phyloP scores from a whole-genome alignment of 2,797 vertebrate species.

The Rallus crepitans region DNA sequence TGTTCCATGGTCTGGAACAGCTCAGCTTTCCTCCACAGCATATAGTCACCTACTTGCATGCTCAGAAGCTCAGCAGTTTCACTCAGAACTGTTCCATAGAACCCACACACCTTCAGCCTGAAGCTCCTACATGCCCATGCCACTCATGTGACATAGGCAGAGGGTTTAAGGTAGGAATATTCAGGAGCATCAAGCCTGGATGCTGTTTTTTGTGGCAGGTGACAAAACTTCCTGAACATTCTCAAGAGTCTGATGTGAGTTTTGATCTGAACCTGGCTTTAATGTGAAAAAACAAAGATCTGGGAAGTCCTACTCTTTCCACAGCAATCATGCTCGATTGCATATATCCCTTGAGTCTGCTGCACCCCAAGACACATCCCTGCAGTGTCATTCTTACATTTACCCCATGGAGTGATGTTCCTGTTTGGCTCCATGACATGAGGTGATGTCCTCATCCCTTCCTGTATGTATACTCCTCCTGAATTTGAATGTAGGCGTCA shows the following conservation, averaged over 20 bases:
- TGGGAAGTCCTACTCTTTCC: neutral
- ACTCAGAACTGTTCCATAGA: neutral
- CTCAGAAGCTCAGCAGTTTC: neutral
- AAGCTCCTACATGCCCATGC: neutral
- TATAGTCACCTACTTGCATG: neutral
- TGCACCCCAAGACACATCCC: rapidly evolving
- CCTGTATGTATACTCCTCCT: neutral
- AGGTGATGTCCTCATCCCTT: neutral
- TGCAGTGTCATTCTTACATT: neutral
- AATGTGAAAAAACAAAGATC: neutral
- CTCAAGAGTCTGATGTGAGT: neutral
- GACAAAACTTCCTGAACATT: neutral
- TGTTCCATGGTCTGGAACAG: neutral
- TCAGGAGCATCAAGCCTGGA: neutral
- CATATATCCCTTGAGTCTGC: rapidly evolving
- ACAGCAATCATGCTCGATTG: rapidly evolving
- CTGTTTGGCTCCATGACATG: neutral
- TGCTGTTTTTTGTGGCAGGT: neutral
- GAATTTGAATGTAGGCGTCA: neutral
- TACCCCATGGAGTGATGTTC: neutral
- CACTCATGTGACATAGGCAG: rapidly evolving
- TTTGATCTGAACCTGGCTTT: neutral
- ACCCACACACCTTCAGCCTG: neutral
- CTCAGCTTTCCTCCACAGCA: neutral
- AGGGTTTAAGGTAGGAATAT: neutral